Evolutionary conservation across 2,797 vertebrate species (phyloP), one percentile per base, ranked within the genome.

Genomic region (Spinus olivaceus): DNA sequence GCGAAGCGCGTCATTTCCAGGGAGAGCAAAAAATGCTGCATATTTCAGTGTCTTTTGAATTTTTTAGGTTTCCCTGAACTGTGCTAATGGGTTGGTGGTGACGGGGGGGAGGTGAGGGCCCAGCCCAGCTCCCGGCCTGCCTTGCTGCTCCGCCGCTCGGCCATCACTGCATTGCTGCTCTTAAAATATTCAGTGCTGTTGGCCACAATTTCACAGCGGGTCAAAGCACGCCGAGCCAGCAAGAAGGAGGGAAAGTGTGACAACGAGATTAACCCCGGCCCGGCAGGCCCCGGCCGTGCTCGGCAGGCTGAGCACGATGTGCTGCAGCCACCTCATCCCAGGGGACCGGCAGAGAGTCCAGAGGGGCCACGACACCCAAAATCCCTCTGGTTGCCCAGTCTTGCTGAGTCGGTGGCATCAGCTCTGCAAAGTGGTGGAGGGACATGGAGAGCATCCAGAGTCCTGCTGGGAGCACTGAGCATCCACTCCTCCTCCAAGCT

Each of bases 101-200:
- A 65, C 7, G 46, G 74, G 63, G 83, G 54, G 86, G 54, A 39
- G 69, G 46, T 20, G 27, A 63, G 44, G 87, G 80, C 85, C 89
- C 84, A 80, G 81, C 95, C 92, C 94, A 35, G 37, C 94, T 94
- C 94, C 96, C 93, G 91, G 89, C 94, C 95, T 95, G 91, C 95
- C 79, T 96, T 90, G 95, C 96, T 88, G 92, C 92, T 92, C 91
- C 28, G 7, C 83, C 21, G 47, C 9, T 59, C 80, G 51, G 63
- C 66, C 71, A 81, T 79, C 72, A 66, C 92, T 83, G 87, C 65
- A 47, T 90, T 96, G 94, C 95, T 88, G 92, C 96, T 97, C 96
- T 96, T 97, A 95, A 96, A 96, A 95, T 96, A 96, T 96, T 96
- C 94, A 86, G 90, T 57, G 92, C 92, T 92, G 90, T 87, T 86